Evolutionary conservation across 2,797 vertebrate genomes (phyloP), one percentile per base, ranked within the genome.

Genomic region (Acipenser oxyrinchus): DNA sequence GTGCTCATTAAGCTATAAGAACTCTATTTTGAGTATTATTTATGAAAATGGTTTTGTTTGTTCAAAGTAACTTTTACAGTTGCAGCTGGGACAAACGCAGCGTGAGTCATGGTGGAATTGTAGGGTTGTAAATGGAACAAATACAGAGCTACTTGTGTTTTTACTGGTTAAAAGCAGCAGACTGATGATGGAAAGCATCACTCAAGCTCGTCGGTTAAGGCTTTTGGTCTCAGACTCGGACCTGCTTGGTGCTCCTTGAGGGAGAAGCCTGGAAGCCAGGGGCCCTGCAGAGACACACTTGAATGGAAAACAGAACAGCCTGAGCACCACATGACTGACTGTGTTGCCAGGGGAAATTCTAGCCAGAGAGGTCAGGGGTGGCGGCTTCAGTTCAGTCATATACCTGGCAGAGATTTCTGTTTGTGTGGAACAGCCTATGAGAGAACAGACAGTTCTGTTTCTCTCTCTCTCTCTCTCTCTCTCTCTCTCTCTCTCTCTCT

Each of bases 391-490:
- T 37, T n/a, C 13, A 57, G 64, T 58, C 73, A 18, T 3, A 1
- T 53, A 70, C 69, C 68, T 71, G 69, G 67, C n/a, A 1, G 66
- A 75, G 68, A 8, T 10, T 0, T 37, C 37, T 11, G 49, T 67
- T 76, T n/a, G 0, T 23, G 51, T 10, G 66, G 64, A 73, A 58
- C 0, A 0, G n/a, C 55, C 66, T 1, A 0, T 61, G 69, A 71
- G 61, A 72, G 67, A 77, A 71, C 72, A 77, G 70, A 78, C 69
- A 48, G 23, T 62, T 68, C 63, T 70, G 63, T 49, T 1, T 62
- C 10, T 69, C 10, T 61, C 51, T 48, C 23, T 37, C 23, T 37
- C 23, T 37, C 23, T 37, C 23, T 37, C 23, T 37, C 23, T 37
- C 23, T 37, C 23, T 37, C 23, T 37, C 23, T 37, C 23, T 23